Evolutionary conservation across 2,113 vertebrate species (phyloP), one percentile per base, ranked within the genome.

Genomic region (Onychostruthus taczanowskii): DNA sequence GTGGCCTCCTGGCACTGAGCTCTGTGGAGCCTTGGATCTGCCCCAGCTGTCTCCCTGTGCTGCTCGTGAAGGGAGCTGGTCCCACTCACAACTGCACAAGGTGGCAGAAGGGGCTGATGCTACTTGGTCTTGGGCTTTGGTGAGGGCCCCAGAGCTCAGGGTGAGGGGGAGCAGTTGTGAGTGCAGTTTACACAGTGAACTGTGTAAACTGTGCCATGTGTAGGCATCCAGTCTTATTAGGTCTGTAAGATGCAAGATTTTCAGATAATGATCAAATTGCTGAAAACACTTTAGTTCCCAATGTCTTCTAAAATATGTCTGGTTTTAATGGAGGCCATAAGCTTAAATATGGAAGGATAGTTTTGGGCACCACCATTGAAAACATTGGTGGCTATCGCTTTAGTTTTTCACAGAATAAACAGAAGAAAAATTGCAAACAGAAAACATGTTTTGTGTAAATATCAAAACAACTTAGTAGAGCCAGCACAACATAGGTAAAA

Each of bases 381-480:
- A 96, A 85, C 21, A 35, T 6, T 86, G 44, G 11, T 62, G 59
- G 16, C 44, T 89, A 8, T 39, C 53, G 26, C 31, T 79, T 95
- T 12, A 30, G 11, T 26, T 86, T 93, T 92, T 64, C 79, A 55
- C 12, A 61, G 52, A 80, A 68, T 24, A 90, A 77, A 55, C 33
- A 67, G 53, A 79, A 87, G 41, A 88, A 87, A 26, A 95, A 78
- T 41, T 90, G 27, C 55, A 93, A 70, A 58, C 68, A 84, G 41
- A 86, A 93, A 86, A 52, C 43, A 35, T 88, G 49, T 91, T 94
- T 93, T 68, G 53, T 93, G 66, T 95, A 96, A 92, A 94, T 63
- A 90, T 22, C n/a, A 81, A 73, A 90, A 63, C 47, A 78, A 64
- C 56, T 86, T 27, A 18, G 39, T 76, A 59, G 21, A 72, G 21